Evolutionary conservation across 2,113 vertebrate species (phyloP).

Genomic region (Ptychochromis oligacanthus): DNA sequence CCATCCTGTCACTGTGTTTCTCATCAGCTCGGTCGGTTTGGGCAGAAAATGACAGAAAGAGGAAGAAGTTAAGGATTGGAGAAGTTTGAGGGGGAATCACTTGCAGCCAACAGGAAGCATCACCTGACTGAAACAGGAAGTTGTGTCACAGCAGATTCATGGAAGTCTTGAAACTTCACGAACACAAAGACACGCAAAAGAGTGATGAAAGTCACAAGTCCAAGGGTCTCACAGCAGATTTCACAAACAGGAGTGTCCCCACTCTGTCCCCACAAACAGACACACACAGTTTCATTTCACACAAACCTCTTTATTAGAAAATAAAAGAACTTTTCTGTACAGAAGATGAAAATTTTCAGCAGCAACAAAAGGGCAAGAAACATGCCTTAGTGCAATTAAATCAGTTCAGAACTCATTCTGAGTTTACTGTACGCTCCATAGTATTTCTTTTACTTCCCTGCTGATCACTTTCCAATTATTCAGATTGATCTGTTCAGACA

Average conservation of each 20-base stretch:
- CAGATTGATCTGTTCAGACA: background rate
- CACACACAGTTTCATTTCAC: background rate
- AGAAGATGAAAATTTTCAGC: background rate
- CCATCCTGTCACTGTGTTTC: background rate
- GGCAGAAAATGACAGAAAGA: conserved; percentile 29
- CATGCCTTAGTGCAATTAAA: background rate
- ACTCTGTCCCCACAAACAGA: background rate
- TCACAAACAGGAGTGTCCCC: background rate
- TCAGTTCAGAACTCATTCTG: background rate
- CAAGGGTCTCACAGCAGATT: background rate
- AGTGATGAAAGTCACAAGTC: background rate
- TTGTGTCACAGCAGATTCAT: conserved; percentile 18
- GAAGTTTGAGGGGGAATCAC: conserved; percentile 38
- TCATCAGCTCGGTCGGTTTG: background rate
- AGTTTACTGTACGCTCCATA: background rate
- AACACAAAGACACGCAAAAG: background rate
- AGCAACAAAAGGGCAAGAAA: background rate
- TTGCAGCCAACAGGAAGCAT: conserved; percentile 21
- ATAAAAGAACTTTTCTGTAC: background rate
- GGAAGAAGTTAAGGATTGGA: conserved; percentile 33
- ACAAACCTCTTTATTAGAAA: background rate
- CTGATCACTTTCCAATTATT: background rate
- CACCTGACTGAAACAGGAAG: conserved; percentile 28
- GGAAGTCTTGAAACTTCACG: background rate
- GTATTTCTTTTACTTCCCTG: background rate